phyloP scores from a whole-genome alignment of 2,797 vertebrate species.

The Schizopygopsis malacanthus region DNA sequence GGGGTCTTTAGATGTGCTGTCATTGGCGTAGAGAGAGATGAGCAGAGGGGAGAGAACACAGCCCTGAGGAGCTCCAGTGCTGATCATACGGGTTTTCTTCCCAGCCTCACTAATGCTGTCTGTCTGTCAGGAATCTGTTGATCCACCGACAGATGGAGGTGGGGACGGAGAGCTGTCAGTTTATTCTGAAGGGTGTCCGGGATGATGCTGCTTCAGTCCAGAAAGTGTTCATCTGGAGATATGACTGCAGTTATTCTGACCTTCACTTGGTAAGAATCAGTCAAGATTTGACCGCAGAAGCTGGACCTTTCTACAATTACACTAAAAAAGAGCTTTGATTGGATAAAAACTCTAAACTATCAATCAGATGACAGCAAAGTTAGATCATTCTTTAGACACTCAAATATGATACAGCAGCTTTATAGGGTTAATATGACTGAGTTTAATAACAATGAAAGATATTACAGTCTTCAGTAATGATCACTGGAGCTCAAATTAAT shows the following conservation, averaged over 20 bases:
- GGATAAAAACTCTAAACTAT: background rate
- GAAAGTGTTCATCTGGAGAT: background rate
- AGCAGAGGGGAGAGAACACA: too few species aligned
- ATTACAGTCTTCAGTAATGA: background rate
- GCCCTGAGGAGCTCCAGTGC: too few species aligned
- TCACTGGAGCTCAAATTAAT: background rate
- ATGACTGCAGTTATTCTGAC: background rate
- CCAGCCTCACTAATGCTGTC: too few species aligned
- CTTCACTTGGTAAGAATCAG: too few species aligned
- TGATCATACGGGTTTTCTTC: too few species aligned
- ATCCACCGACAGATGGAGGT: too few species aligned
- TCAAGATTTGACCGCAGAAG: background rate
- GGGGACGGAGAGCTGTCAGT: too few species aligned
- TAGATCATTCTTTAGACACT: background rate
- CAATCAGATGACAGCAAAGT: background rate
- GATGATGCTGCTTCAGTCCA: too few species aligned
- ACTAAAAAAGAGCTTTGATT: background rate
- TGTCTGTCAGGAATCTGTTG: too few species aligned
- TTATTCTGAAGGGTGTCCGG: too few species aligned
- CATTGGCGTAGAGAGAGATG: too few species aligned
- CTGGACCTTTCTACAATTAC: background rate
- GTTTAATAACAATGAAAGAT: background rate
- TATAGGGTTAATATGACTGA: background rate
- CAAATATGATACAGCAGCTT: background rate
- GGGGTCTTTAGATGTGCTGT: too few species aligned